Conservation (phyloP, 1,140 invertebrate genomes). For the Fopius arisanus region DNA sequence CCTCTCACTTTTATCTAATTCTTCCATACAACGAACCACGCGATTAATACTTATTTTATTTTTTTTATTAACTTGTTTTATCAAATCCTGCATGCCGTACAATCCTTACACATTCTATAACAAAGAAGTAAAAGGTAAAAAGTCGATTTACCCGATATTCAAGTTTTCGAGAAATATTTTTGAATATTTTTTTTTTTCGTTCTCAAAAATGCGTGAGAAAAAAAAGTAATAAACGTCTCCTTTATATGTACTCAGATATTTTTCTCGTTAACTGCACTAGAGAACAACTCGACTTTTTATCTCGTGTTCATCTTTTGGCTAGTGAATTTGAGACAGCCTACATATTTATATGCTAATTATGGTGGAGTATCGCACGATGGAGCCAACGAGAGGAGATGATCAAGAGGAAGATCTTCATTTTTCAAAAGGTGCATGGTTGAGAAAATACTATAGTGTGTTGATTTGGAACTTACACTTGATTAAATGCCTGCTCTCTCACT, state of each 20-base stretch:
- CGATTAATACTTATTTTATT: neutral
- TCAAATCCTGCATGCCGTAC: neutral
- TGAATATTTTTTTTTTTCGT: too few species aligned
- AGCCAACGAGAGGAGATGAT: neutral
- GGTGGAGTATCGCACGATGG: conserved; percentile 27
- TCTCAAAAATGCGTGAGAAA: too few species aligned
- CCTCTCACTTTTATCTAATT: neutral
- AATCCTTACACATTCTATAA: too few species aligned
- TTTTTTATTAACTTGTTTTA: neutral
- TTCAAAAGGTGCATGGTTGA: conserved; percentile 26
- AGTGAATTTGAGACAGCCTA: neutral
- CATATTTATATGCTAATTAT: conserved; percentile 6
- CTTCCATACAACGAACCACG: too few species aligned
- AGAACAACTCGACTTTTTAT: too few species aligned
- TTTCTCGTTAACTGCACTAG: too few species aligned
- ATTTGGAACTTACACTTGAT: conserved; percentile 21
- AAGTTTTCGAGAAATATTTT: too few species aligned
- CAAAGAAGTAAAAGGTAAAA: too few species aligned
- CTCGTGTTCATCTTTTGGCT: too few species aligned
- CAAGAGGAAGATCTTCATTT: neutral
- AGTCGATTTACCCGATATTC: too few species aligned
- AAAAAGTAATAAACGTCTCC: too few species aligned
- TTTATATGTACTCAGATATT: too few species aligned
- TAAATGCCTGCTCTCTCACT: neutral
- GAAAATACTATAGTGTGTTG: conserved; percentile 13